Evolutionary conservation across 2,797 vertebrate species (phyloP).

Genomic region (Lepidocolaptes lacrymiger): DNA sequence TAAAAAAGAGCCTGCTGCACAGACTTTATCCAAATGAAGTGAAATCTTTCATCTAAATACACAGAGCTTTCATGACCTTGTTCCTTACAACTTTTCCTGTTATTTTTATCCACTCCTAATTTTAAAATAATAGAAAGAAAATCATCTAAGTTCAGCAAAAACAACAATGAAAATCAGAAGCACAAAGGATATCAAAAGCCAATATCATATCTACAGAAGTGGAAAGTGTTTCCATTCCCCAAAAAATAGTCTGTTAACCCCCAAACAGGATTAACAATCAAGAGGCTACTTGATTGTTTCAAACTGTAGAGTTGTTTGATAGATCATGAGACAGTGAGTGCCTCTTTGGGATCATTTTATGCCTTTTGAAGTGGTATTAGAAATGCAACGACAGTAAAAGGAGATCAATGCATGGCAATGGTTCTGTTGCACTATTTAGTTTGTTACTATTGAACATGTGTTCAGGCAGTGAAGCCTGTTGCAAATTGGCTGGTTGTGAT

Average conservation of each 20-base stretch:
- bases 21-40: constrained; percentile 35
- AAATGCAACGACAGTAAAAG: not conserved
- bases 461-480: not conserved
- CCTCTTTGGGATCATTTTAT: not conserved
- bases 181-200: not conserved
- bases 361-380: not conserved
- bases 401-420: fast-evolving
- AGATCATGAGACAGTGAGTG: not conserved
- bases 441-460: not conserved
- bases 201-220: fast-evolving
- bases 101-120: not conserved
- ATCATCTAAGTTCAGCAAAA: not conserved
- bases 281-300: not conserved
- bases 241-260: not conserved
- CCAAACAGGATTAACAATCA: not conserved
- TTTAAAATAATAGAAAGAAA: not conserved
- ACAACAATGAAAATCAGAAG: not conserved
- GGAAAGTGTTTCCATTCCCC: not conserved
- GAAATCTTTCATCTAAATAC: not conserved
- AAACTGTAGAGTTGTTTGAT: not conserved
- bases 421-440: not conserved
- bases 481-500: not conserved
- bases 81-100: not conserved
- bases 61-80: not conserved
- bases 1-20: not conserved